These are phyloP conservation scores for Zeus faber DNA, from an alignment of 2,113 vertebrate genomes.

Conservation along the genomic window DNA sequence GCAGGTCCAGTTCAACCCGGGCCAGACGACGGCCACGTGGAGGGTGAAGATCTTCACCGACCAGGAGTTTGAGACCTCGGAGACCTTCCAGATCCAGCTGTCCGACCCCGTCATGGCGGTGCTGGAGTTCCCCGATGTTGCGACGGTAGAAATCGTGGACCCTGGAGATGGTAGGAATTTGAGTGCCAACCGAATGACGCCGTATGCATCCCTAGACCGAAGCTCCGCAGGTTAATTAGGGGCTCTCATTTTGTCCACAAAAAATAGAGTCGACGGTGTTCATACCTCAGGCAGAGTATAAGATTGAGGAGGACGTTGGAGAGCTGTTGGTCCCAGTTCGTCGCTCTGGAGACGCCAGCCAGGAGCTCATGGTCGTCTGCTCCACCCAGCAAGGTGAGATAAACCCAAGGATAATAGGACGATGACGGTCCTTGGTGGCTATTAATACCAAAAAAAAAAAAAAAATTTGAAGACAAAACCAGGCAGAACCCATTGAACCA, in stretches of 20 bases:
- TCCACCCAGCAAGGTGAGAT: conserved; percentile 80
- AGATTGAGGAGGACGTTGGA: conserved; percentile 79
- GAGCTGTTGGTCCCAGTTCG: conserved; percentile 80
- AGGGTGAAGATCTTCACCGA: conserved; percentile 82
- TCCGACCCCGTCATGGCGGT: conserved; percentile 82
- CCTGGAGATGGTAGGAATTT: conserved; percentile 79
- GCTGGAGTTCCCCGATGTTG: conserved; percentile 77
- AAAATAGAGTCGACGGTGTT: conserved; percentile 82
- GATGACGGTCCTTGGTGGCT: not conserved
- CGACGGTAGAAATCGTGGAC: conserved; percentile 83
- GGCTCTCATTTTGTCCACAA: conserved; percentile 24
- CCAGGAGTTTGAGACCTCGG: conserved; percentile 80
- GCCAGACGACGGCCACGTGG: conserved; percentile 81
- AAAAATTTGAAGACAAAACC: not conserved
- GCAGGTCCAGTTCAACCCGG: conserved; percentile 84
- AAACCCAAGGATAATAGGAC: too few species aligned
- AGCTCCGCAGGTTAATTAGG: not conserved
- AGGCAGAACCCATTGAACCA: not conserved
- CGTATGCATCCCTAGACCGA: not conserved
- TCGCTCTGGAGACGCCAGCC: conserved; percentile 79
- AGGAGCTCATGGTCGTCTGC: conserved; percentile 83
- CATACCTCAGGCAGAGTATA: conserved; percentile 81
- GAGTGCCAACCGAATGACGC: not conserved
- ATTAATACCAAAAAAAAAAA: not conserved
- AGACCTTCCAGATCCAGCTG: conserved; percentile 85